Evolutionary conservation across 2,113 vertebrate genomes (phyloP), one percentile per base, ranked within the genome.

Genomic region (Speoplatyrhinus poulsoni): DNA sequence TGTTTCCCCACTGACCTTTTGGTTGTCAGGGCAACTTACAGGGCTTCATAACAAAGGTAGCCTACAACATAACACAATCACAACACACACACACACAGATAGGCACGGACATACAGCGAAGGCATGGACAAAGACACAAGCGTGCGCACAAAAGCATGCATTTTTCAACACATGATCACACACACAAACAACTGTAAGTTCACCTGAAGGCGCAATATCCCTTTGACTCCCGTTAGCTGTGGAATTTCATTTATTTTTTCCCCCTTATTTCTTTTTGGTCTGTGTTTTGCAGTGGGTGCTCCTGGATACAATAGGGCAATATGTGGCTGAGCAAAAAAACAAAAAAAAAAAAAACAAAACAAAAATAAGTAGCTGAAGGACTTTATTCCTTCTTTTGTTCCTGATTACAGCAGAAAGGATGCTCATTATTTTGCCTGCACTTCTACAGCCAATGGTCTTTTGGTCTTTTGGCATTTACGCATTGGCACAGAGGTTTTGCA

Each of bases 121-220:
- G 1, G 19, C 54, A 56, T n/a, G 6, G 12, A 12, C 11, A 56
- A 1, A 56, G 3, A 56, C 54, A 16, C 3, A 5, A 6, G n/a
- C 49, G 12, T 15, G 13, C 49, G 13, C 49, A 52, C 49, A 41
- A 41, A 41, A 7, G 36, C 36, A 6, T 41, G 36, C 0, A 41
- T 41, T 6, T 41, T 41, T 41, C 36, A 41, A 52, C 49, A 52
- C 49, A 52, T 9, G 1, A 11, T 11, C 46, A 63, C 50, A 56
- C 76, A 65, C 60, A 60, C 63, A 46, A 50, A 69, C 26, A 64
- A 41, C 65, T 11, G 26, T 65, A 57, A 55, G 46, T 79, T 76
- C 72, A 87, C 77, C 84, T 83, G 61, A 11, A 73, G 82, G 82
- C 71, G 74, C 79, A 72, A 84, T 82, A 79, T 80, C 82, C 77